phyloP scores from a whole-genome alignment of 2,888 invertebrate genomes.

The Formica aserva region DNA sequence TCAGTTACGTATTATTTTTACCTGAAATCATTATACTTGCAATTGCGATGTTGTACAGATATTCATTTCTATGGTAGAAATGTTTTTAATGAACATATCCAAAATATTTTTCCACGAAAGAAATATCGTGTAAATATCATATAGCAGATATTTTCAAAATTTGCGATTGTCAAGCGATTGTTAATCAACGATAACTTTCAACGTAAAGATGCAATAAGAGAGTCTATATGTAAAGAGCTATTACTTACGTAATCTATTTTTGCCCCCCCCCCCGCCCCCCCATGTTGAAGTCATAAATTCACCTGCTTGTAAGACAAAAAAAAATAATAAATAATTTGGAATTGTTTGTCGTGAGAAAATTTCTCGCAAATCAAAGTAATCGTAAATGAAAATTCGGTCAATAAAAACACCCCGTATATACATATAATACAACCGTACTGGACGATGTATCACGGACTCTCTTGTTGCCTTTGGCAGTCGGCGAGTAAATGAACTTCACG shows the following conservation, averaged over 20 bases:
- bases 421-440: neutral
- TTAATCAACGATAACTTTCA: neutral
- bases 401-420: neutral
- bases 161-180: neutral
- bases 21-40: neutral
- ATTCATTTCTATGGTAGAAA: neutral
- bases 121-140: neutral
- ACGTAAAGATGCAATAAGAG: neutral
- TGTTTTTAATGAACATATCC: neutral
- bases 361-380: neutral
- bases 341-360: neutral
- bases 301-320: neutral
- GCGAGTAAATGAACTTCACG: conserved; percentile 16
- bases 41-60: neutral
- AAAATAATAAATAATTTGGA: neutral
- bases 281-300: neutral
- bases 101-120: neutral
- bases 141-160: neutral
- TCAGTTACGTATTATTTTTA: neutral
- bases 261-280: neutral
- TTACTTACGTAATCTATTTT: neutral
- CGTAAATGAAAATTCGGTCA: neutral
- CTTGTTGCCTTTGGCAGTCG: conserved; percentile 11
- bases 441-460: neutral
- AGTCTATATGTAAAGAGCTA: neutral